Percentiles rank a stretch among this genome's conserved stretches.
Evolutionary conservation across 37 sponge, comb jelly and placozoan species (phyloP).

Genomic region (Ephydatia muelleri): DNA sequence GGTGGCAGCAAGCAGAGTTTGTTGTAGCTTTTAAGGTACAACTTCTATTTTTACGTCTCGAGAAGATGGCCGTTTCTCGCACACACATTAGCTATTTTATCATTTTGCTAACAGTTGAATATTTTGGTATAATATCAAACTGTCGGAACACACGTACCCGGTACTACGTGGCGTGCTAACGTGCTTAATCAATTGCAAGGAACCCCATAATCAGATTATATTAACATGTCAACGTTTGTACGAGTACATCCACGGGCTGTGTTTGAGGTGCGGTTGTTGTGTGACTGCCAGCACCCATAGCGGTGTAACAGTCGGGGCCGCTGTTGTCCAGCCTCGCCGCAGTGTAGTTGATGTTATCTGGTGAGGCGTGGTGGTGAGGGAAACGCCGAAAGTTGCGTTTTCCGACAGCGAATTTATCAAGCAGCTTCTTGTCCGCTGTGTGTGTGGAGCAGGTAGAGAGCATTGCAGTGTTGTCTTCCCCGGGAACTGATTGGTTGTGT

Average conservation of each 20-base stretch:
- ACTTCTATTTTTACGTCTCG: neutral
- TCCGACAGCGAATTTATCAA: constrained; percentile 30
- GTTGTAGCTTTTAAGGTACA: neutral
- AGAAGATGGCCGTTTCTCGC: neutral
- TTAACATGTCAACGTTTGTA: constrained; percentile 19
- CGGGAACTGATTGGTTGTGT: neutral
- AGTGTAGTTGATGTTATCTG: neutral
- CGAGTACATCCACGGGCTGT: constrained; percentile 66
- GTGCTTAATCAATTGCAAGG: too few species aligned
- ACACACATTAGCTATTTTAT: neutral
- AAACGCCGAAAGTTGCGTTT: constrained; percentile 45
- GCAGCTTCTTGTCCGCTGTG: neutral
- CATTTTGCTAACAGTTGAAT: too few species aligned
- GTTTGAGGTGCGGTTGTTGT: constrained; percentile 44
- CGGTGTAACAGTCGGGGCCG: constrained; percentile 24
- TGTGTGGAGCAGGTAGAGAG: constrained; percentile 11
- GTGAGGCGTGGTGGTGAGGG: constrained; percentile 36
- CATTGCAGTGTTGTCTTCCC: neutral
- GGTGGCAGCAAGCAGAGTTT: neutral
- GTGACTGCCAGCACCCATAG: constrained; percentile 56
- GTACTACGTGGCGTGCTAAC: too few species aligned
- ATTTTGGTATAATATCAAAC: too few species aligned
- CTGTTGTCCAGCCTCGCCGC: neutral
- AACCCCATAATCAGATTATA: neutral
- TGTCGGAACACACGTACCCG: too few species aligned